Conservation (phyloP, 35 echinoderm and acorn worm genomes). For the Ophiothrix spiculata region DNA sequence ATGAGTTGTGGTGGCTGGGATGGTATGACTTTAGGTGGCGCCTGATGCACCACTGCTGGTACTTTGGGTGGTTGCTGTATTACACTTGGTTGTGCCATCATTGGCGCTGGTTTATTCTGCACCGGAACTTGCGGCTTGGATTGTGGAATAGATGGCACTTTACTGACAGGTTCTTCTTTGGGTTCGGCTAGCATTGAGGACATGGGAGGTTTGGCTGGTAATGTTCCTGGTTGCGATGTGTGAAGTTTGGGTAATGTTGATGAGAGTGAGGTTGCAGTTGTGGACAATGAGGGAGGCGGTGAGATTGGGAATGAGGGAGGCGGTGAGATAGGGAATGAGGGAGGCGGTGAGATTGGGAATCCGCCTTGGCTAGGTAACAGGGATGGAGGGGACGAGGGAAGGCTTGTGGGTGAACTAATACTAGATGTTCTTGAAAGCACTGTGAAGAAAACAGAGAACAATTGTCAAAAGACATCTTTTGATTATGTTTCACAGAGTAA, state of each 20-base stretch:
- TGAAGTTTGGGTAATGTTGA: slow-evolving; percentile 12
- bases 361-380: slow-evolving; percentile 3
- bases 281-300: neutral
- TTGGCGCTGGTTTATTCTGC: neutral
- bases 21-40: too few species aligned
- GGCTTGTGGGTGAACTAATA: neutral
- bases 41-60: too few species aligned
- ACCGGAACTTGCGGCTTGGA: neutral
- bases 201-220: slow-evolving; percentile 10
- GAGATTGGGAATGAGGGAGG: neutral
- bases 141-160: neutral
- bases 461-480: neutral
- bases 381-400: slow-evolving; percentile 31
- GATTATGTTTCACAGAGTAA: too few species aligned
- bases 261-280: slow-evolving; percentile 12
- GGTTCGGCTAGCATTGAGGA: neutral
- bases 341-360: slow-evolving; percentile 19
- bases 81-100: neutral
- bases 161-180: neutral
- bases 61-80: neutral
- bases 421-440: neutral
- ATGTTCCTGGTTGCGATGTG: too few species aligned
- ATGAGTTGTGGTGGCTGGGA: slow-evolving; percentile 27
- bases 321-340: neutral
- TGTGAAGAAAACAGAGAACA: neutral